phyloP scores from a whole-genome alignment of 1,140 invertebrate genomes.

The Drosophila navojoa region DNA sequence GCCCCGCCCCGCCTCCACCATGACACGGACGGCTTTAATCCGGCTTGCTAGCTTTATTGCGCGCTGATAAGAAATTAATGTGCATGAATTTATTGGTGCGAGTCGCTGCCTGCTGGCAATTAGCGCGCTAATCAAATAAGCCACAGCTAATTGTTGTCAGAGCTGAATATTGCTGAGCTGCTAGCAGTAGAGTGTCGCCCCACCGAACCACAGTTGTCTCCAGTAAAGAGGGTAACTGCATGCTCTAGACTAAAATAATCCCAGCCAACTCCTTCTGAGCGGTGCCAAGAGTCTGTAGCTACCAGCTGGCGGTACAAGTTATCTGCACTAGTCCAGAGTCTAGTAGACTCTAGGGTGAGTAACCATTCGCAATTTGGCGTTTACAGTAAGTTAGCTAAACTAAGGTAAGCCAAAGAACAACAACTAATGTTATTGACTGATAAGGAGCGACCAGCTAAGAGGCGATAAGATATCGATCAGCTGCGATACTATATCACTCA shows the following conservation, averaged over 20 bases:
- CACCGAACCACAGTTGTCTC: background rate
- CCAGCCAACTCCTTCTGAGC: background rate
- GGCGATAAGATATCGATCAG: background rate
- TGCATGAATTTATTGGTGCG: constrained; percentile 66
- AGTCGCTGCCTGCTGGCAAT: constrained; percentile 54
- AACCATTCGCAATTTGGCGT: background rate
- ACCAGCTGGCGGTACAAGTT: background rate
- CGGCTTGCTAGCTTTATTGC: constrained; percentile 53
- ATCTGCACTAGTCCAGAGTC: too few relatives aligned
- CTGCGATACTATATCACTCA: too few relatives aligned
- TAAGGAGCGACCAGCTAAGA: background rate
- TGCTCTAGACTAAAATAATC: background rate
- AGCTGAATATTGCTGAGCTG: background rate
- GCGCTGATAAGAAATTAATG: constrained; percentile 73
- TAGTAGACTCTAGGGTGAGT: too few relatives aligned
- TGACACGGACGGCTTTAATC: constrained; percentile 57
- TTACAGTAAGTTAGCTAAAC: too few relatives aligned
- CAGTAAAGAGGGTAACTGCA: constrained; percentile 2
- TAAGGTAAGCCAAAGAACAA: too few relatives aligned
- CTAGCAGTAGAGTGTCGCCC: background rate
- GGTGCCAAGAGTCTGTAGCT: background rate
- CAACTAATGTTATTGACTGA: background rate
- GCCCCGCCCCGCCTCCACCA: constrained; percentile 10
- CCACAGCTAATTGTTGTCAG: constrained; percentile 50
- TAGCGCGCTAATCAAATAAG: constrained; percentile 75